Evolutionary conservation across 2,113 vertebrate species (phyloP).

Genomic region (Gallinago paraguaiae): DNA sequence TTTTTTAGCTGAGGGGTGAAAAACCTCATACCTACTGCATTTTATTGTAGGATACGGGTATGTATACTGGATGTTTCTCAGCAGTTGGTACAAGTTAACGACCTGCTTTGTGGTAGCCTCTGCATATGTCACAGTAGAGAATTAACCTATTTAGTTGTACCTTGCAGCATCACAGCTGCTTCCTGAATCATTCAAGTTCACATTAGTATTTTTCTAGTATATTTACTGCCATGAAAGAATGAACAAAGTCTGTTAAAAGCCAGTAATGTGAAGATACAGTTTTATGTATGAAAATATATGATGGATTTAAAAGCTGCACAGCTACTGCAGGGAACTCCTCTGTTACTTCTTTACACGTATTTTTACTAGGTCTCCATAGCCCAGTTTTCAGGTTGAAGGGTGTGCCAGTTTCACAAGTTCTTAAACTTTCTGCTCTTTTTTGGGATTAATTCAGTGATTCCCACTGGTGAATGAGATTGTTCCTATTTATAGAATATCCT

Average conservation of each 20-base stretch:
- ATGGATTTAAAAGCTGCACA: neutral
- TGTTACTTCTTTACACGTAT: neutral
- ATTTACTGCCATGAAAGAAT: neutral
- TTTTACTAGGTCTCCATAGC: neutral
- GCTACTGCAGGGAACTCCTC: neutral
- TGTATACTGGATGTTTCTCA: neutral
- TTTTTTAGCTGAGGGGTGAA: neutral
- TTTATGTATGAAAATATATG: neutral
- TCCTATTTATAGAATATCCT: constrained; percentile 16
- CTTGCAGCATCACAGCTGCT: neutral
- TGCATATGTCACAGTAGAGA: neutral
- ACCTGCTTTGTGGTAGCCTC: neutral
- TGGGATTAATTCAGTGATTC: neutral
- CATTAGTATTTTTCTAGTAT: neutral
- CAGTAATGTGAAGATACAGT: neutral
- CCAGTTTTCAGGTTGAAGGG: neutral
- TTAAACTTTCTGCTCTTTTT: neutral
- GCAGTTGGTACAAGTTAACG: neutral
- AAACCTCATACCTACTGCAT: neutral
- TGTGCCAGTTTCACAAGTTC: neutral
- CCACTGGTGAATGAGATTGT: neutral
- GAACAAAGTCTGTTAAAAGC: neutral
- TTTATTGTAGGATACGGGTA: neutral
- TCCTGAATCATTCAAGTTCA: neutral
- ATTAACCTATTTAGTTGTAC: neutral